Evolutionary conservation across 2,797 vertebrate genomes (phyloP), one percentile per base, ranked within the genome.

Genomic region (Remorina albescens): DNA sequence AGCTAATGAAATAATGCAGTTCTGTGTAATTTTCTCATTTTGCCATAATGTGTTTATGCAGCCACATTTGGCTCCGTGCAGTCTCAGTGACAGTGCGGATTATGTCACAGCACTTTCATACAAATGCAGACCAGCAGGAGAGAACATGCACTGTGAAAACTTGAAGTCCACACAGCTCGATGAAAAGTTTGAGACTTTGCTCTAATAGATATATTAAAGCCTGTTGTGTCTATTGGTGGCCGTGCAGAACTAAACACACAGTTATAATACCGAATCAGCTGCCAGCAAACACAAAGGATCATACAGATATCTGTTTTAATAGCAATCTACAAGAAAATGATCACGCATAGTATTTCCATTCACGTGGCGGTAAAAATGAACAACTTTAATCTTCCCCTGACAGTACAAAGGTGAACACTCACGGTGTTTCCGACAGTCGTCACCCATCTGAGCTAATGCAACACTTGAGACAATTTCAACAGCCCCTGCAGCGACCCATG

Each of bases 401-500:
- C 28, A 57, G 19, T 30, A 39, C 32, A 57, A 66, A 55, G 47
- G 25, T 54, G 8, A 51, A 57, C 16, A 34, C 15, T 36, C 49
- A 4, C 11, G 18, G 46, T 23, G 32, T 50, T 21, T 46, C 19
- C 6, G 8, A 55, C 44, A 47, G 46, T 23, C 63, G 37, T 59
- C 56, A 51, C 37, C 10, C 47, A 15, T 67, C 8, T 37, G 28
- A 39, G 19, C 71, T 71, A 64, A 81, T 60, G 5, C 28, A 41
- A 55, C 64, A 62, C 67, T 67, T 76, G 10, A 75, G 58, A 55
- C 19, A 13, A 13, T 61, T 65, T 61, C 46, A 74, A 4, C 64
- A 50, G 50, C 69, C 73, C 67, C 67, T 72, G 56, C 55, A 59
- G 53, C 69, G 51, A 76, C 36, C 59, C 34, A 68, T 71, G 62